Percentiles rank a stretch among this genome's conserved stretches.
These are phyloP conservation scores for Polymixis lichenea DNA, from an alignment of 2,888 invertebrate genomes.

Conservation along the genomic window DNA sequence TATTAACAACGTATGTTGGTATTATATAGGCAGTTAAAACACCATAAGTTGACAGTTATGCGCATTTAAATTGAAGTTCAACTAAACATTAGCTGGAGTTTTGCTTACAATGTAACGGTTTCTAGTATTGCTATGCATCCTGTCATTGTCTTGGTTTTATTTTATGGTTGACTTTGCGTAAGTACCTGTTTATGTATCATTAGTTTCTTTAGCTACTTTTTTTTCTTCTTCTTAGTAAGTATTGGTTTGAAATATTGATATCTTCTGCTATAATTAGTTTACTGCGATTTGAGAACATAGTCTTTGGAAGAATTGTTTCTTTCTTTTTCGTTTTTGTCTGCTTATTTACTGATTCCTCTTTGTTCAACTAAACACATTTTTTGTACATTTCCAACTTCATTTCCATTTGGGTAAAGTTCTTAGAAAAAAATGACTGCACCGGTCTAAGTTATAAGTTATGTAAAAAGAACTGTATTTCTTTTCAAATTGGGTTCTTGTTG, in stretches of 20 bases:
- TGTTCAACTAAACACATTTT: neutral
- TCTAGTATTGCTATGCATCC: slow-evolving; percentile 21
- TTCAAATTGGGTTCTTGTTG: too few species aligned
- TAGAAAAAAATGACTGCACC: too few species aligned
- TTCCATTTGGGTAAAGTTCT: too few species aligned
- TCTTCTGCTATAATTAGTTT: neutral
- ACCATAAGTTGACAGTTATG: slow-evolving; percentile 45
- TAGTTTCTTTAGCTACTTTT: slow-evolving; percentile 21
- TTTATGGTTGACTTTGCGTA: slow-evolving; percentile 24
- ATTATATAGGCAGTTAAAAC: slow-evolving; percentile 28
- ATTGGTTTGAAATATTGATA: neutral
- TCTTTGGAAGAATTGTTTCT: neutral
- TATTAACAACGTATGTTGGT: slow-evolving; percentile 8
- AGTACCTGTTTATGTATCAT: slow-evolving; percentile 35
- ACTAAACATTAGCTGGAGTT: slow-evolving; percentile 18
- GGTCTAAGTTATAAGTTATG: too few species aligned
- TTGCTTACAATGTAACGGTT: slow-evolving; percentile 38
- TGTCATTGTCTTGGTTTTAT: slow-evolving; percentile 22
- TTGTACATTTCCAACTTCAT: too few species aligned
- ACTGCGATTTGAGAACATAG: neutral
- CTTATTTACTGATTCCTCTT: neutral
- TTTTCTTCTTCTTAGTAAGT: neutral
- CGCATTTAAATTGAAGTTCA: slow-evolving; percentile 44
- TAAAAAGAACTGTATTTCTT: too few species aligned
- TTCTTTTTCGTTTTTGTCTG: neutral